Evolutionary conservation across 2,888 invertebrate genomes (phyloP), one percentile per base, ranked within the genome.

Genomic region (Brachyopa scutellaris): DNA sequence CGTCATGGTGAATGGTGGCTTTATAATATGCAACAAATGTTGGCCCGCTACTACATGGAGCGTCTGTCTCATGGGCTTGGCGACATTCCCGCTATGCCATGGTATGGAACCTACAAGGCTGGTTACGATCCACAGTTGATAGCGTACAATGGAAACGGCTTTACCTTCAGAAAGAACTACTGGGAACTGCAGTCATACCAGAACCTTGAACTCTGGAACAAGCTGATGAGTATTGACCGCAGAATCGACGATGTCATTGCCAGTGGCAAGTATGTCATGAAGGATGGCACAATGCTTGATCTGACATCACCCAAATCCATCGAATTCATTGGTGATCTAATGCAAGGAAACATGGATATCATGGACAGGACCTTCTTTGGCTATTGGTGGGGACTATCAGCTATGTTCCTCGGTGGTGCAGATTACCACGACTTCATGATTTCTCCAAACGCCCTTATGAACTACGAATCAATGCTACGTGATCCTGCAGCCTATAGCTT

Each of bases 401-500:
- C 86, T 59, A 86, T 86, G 84, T 87, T 86, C 84, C 84, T 88
- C 36, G 87, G 85, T 57, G 88, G 88, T 23, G 77, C 84, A 53
- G 80, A 83, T 11, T 82, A 87, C 40, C 85, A 87, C 31, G 82
- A 86, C 9, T 61, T 69, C 4, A 64, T 74, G 4, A 86, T 90
- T 74, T 89, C 91, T 0, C 94, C 94, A 40, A 93, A 94, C 7
- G 92, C 91, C 9, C 89, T 95, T 84, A 94, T 95, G 87, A 92
- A 94, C 85, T 92, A 92, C 86, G 92, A 93, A 86, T 94, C 94
- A 3, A 93, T 93, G 85, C 91, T 94, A 84, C 93, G 95, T 84
- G 95, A 95, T 87, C 95, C 95, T 9, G 91, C 94, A 42, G 94
- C 94, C 92, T 95, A 93, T 89, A 92, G 93, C 86, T 90, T 95